Conservation (phyloP, 2,797 vertebrate genomes). For the Hydrolagus colliei region DNA sequence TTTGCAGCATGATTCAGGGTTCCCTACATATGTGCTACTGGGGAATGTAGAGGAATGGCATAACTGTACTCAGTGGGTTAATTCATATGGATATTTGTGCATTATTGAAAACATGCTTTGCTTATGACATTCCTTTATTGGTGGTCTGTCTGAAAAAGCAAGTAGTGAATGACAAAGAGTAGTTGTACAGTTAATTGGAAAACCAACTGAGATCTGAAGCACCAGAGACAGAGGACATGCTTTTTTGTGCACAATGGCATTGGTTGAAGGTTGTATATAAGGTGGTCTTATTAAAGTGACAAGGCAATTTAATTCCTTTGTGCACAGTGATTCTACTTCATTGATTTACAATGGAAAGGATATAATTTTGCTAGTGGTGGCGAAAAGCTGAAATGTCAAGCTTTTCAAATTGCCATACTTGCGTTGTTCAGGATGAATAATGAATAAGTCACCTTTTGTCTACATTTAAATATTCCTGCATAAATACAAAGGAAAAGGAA, state of each 20-base stretch:
- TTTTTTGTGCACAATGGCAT: slow-evolving; percentile 58
- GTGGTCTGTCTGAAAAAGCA: slow-evolving; percentile 49
- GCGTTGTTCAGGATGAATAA: slow-evolving; percentile 85
- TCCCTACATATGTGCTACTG: background rate
- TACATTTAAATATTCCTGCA: slow-evolving; percentile 88
- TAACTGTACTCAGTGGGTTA: slow-evolving; percentile 39
- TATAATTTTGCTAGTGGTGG: slow-evolving; percentile 83
- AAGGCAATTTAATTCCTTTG: slow-evolving; percentile 80
- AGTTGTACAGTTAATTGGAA: slow-evolving; percentile 57
- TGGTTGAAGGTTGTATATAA: slow-evolving; percentile 79
- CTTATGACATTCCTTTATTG: slow-evolving; percentile 50
- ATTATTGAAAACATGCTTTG: slow-evolving; percentile 49
- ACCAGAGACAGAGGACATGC: slow-evolving; percentile 52
- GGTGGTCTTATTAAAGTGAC: slow-evolving; percentile 78
- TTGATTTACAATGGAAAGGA: slow-evolving; percentile 83
- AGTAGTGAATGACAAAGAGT: slow-evolving; percentile 47
- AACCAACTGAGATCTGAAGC: slow-evolving; percentile 58
- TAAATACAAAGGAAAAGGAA: slow-evolving; percentile 71
- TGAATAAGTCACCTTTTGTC: slow-evolving; percentile 91
- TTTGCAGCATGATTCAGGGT: background rate
- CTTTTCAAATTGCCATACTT: slow-evolving; percentile 83
- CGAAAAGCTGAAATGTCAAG: slow-evolving; percentile 93
- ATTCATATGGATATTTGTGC: slow-evolving; percentile 41
- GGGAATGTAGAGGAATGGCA: background rate
- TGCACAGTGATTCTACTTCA: slow-evolving; percentile 76